Base-by-base conservation (phyloP, 2,888 invertebrate species). In the Scaptomyza caliginosa region DNA sequence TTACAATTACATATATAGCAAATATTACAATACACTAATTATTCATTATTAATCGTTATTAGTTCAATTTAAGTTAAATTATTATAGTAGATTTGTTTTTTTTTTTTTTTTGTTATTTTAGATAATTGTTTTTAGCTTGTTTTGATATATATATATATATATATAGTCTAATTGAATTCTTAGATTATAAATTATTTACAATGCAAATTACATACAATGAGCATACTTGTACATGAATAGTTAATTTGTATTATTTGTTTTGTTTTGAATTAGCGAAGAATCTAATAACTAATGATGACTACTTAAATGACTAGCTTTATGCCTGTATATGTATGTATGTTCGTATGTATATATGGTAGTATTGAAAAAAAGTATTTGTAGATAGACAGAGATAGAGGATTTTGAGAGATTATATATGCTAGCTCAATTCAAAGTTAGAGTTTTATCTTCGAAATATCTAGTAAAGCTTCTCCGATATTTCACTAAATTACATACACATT, bases 1-100 rank as follows among this genome's bases (percentile, higher is more conserved):
- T 82, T 85, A 77, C 77, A 74, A 71, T 77, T 85, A 75, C 50
- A 55, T 57, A 39, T 13, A 32, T 71, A 82, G 77, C 64, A 86
- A 81, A 86, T 83, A 64, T 86, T 86, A 77, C 76, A 72, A 42
- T 74, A 74, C 16, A 56, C 52, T 74, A 58, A 58, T 74, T 67
- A 67, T 63, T 67, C 51, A 26, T 54, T 60, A 52, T 36, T 30
- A 43, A 28, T 38, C 17, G 21, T 36, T 36, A 42, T 70, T 68
- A 58, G 28, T 58, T 66, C 36, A 40, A 42, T 60, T 60, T 36
- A 42, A 60, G 43, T 71, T 54, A 32, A 45, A 52, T 69, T 65
- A 48, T 56, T 36, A 40, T 36, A 38, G 38, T 58, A 42, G n/a
- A 34, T 46, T 8, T 39, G n/a, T 28, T 3, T 36, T 23, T 49